Conservation (phyloP, 2,888 invertebrate genomes). For the Seira ritae region DNA sequence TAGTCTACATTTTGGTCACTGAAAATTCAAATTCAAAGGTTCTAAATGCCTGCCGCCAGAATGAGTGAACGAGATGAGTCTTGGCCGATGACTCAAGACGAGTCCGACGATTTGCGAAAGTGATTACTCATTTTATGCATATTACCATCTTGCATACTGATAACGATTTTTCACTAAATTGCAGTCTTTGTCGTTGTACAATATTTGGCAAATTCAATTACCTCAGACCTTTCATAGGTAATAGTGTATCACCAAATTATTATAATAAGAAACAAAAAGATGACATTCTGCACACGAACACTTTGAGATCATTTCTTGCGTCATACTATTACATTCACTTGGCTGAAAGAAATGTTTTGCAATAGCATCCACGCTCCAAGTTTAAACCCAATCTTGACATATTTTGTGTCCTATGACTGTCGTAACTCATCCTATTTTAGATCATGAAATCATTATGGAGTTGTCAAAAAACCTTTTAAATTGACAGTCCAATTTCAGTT, state of each 20-base stretch:
- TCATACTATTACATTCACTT: too few relatives aligned
- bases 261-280: background rate
- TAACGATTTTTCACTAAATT: background rate
- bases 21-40: background rate
- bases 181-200: background rate
- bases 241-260: too few relatives aligned
- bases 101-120: conserved; percentile 66
- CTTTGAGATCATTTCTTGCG: background rate
- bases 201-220: background rate
- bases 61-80: conserved; percentile 68
- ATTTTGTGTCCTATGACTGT: background rate
- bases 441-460: background rate
- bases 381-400: too few relatives aligned
- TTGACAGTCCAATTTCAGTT: background rate
- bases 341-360: too few relatives aligned
- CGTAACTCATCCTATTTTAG: background rate
- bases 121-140: conserved; percentile 47
- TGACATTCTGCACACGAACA: background rate
- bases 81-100: conserved; percentile 69
- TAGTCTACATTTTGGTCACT: too few relatives aligned
- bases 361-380: too few relatives aligned
- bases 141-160: background rate
- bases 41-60: conserved; percentile 58
- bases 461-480: background rate
- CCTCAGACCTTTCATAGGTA: too few relatives aligned